phyloP scores from a whole-genome alignment of 2,888 invertebrate genomes.

The Rotaria magnacalcarata region DNA sequence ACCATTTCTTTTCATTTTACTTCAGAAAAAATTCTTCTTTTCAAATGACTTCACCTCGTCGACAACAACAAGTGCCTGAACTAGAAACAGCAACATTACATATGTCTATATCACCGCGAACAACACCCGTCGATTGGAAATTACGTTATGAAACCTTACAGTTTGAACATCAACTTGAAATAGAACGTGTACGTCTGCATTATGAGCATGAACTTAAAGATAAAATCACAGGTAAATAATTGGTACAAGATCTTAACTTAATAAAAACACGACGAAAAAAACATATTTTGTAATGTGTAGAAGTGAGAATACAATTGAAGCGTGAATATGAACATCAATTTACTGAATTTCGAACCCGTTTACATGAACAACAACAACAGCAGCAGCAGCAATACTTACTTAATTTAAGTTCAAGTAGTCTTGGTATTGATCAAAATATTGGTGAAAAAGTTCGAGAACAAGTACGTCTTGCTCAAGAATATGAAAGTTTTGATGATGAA shows the following conservation, averaged over 20 bases:
- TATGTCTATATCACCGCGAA: background rate
- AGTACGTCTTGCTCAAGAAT: background rate
- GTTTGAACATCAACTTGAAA: background rate
- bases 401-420: background rate
- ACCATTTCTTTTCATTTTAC: background rate
- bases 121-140: constrained; percentile 13
- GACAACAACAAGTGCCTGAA: background rate
- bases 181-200: constrained; percentile 8
- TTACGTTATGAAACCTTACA: background rate
- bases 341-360: background rate
- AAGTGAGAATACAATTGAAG: background rate
- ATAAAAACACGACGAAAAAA: background rate
- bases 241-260: background rate
- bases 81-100: background rate
- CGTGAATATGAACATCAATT: constrained; percentile 3
- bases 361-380: background rate
- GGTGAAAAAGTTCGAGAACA: constrained; percentile 14
- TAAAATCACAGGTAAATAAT: background rate
- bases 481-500: background rate
- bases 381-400: background rate
- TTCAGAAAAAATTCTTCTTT: background rate
- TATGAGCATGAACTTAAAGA: constrained; percentile 2
- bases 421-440: background rate
- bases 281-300: background rate
- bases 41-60: background rate